Evolutionary conservation across 2,797 vertebrate species (phyloP), one percentile per base, ranked within the genome.

Genomic region (Sitta carolinensis): DNA sequence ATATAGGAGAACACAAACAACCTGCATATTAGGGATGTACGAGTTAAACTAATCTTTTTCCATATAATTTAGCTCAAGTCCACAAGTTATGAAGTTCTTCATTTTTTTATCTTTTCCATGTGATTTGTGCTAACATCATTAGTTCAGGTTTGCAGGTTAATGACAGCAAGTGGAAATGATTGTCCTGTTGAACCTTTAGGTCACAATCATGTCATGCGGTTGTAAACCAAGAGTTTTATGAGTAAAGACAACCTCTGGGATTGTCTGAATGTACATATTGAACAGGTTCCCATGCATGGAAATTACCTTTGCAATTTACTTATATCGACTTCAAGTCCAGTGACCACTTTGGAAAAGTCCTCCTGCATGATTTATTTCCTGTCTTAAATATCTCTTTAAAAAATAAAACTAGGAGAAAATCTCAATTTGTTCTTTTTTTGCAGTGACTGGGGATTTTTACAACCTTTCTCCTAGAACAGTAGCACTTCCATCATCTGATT

Each of bases 261-360:
- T 58, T 79, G 17, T 82, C 27, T 74, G 52, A 81, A 59, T 11
- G 2, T 43, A 26, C 17, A n/a, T 15, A 34, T 14, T 43, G 20
- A 64, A 15, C 1, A 4, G 9, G n/a, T 72, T 58, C 9, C 26
- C 23, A 4, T 42, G 19, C 1, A 0, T 36, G 13, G n/a, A 77
- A 69, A 21, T 52, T 80, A 64, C 15, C 17, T 76, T 82, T 55
- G 21, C 30, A 58, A 26, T 57, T 40, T 57, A 45, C 7, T 72
- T 81, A 29, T 84, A 86, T 88, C 51, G 38, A 14, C 42, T 81
- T 59, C 11, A 70, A 84, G 30, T 82, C 47, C 21, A 40, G 16
- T 75, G 42, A 34, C 3, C 3, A 10, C 21, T 78, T 76, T 22
- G 29, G 18, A 27, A 88, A 25, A 11, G 18, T 62, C n/a, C n/a